Evolutionary conservation across 2,113 vertebrate species (phyloP), one percentile per base, ranked within the genome.

Genomic region (Trichomycterus rosablanca): DNA sequence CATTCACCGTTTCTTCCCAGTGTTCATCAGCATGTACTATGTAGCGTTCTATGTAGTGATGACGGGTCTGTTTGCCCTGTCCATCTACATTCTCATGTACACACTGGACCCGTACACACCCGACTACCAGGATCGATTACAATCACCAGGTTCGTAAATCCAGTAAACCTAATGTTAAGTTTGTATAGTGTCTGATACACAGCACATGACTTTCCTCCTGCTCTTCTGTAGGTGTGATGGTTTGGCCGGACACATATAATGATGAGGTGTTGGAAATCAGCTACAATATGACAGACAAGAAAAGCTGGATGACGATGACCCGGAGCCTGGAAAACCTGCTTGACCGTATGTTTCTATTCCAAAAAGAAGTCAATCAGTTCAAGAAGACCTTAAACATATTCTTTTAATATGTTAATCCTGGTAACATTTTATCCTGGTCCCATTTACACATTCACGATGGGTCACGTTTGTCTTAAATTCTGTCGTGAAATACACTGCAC

Each of bases 21-120:
- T 93, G 55, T 92, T 89, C 89, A 94, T 96, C 83, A 93, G 87
- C 67, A 80, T 93, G 43, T 96, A 95, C 68, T 95, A 95, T 4
- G 76, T 85, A 58, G 92, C 86, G 24, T 96, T 95, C 85, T 94
- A 95, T 0, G 75, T 89, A 73, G 86, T 93, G 74, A 90, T 94
- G 84, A 84, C 87, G 0, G 77, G 67, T 5, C 63, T 94, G 50
- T 95, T 96, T 0, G 79, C 81, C 1, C 79, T 96, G 63, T 81
- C 83, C 66, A 77, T 94, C 64, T 96, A 87, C 5, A 79, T 67
- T 2, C 77, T 96, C 20, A 89, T 95, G 91, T 81, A 73, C 61
- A 94, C 93, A 0, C 3, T 95, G 2, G 78, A 81, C 66, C 91
- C 92, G 0, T 93, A 94, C 0, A 74, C 81, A 0, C 93, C 93